A percentile compares a stretch with the other conserved stretches of the same genome.
Evolutionary conservation across 2,888 invertebrate species (phyloP).

Genomic region (Ichneumoninae sp.): DNA sequence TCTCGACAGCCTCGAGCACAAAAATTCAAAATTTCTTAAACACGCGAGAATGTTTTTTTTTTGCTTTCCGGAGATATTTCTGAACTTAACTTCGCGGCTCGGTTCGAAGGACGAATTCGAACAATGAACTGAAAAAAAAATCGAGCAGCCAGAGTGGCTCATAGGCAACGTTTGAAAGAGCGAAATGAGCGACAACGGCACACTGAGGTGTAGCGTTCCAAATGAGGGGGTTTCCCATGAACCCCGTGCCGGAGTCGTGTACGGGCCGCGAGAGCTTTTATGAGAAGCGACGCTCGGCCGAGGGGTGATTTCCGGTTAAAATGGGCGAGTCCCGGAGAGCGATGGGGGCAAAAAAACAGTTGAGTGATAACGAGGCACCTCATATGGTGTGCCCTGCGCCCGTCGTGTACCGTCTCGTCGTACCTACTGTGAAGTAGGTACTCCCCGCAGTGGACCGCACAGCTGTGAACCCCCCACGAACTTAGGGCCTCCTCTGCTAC

Average conservation of each 20-base stretch:
- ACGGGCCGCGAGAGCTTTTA: slow-evolving; percentile 39
- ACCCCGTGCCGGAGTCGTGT: slow-evolving; percentile 40
- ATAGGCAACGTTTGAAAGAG: slow-evolving; percentile 19
- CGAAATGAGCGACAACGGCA: slow-evolving; percentile 38
- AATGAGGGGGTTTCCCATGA: slow-evolving; percentile 76
- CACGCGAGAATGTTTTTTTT: not conserved
- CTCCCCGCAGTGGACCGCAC: slow-evolving; percentile 69
- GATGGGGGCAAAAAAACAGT: slow-evolving; percentile 66
- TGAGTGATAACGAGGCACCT: slow-evolving; percentile 82
- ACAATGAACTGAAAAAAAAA: slow-evolving; percentile 1
- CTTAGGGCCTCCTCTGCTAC: slow-evolving; percentile 24
- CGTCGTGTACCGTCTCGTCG: slow-evolving; percentile 59
- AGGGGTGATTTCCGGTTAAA: slow-evolving; percentile 62
- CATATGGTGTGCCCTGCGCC: slow-evolving; percentile 71
- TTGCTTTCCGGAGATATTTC: not conserved
- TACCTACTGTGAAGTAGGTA: slow-evolving; percentile 17
- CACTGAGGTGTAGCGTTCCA: slow-evolving; percentile 63
- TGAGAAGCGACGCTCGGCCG: slow-evolving; percentile 52
- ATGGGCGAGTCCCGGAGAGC: slow-evolving; percentile 40
- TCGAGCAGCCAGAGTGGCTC: slow-evolving; percentile 20
- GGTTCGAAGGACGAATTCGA: not conserved
- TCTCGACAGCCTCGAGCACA: not conserved
- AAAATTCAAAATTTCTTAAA: not conserved
- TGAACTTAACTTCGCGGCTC: not conserved
- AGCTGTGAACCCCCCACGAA: slow-evolving; percentile 71